These are phyloP conservation scores for Calcarius lapponicus DNA, from an alignment of 2,797 vertebrate genomes.

Conservation along the genomic window DNA sequence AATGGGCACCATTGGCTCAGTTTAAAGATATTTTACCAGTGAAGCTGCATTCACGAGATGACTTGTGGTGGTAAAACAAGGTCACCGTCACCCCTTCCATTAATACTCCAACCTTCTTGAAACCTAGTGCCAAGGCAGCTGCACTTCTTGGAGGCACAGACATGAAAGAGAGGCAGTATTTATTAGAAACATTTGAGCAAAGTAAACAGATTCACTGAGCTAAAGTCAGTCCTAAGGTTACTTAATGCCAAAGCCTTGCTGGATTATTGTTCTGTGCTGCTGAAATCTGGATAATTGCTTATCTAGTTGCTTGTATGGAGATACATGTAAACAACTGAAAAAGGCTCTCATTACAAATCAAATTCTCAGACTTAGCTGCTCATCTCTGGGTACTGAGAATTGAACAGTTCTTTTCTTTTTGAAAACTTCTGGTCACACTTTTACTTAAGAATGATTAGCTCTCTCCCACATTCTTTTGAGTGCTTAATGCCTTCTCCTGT, in stretches of 20 bases:
- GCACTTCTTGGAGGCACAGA: not conserved
- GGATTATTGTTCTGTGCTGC: not conserved
- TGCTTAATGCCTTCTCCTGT: not conserved
- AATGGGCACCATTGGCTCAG: not conserved
- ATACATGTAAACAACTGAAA: not conserved
- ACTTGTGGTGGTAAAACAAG: not conserved
- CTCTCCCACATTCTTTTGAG: not conserved
- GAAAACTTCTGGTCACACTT: not conserved
- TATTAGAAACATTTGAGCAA: not conserved
- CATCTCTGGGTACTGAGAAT: not conserved
- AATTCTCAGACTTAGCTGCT: not conserved
- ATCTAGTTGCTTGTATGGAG: not conserved
- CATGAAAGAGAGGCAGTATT: not conserved
- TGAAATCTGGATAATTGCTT: not conserved
- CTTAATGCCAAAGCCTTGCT: not conserved
- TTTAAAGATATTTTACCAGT: not conserved
- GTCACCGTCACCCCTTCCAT: not conserved
- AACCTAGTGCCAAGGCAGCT: not conserved
- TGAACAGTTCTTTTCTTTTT: not conserved
- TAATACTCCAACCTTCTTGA: not conserved
- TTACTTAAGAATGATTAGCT: not conserved
- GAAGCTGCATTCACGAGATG: accelerated
- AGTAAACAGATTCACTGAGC: not conserved
- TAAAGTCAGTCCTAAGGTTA: not conserved
- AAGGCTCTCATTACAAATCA: not conserved